Conservation (phyloP, 2,888 invertebrate species). For the Petrophora chlorosata region DNA sequence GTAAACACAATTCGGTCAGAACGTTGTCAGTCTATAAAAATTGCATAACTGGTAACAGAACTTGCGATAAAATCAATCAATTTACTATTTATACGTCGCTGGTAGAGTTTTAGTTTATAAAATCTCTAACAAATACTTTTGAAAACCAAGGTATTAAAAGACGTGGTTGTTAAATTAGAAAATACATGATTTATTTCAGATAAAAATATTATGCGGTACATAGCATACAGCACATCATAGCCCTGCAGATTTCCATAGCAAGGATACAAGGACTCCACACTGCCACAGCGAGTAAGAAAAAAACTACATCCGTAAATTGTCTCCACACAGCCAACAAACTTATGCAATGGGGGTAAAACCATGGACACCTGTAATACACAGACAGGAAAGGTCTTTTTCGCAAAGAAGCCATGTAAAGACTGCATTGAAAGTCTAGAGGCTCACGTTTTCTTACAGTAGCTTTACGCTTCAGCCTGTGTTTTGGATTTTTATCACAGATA, state of each 20-base stretch:
- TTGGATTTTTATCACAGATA: conserved; percentile 38
- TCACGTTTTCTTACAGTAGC: conserved; percentile 15
- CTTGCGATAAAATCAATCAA: no score
- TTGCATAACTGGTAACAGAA: no score
- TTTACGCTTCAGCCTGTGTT: conserved; percentile 28
- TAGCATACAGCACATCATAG: conserved; percentile 28
- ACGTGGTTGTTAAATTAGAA: background rate
- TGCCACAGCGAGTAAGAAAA: conserved; percentile 54
- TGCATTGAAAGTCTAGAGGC: conserved; percentile 45
- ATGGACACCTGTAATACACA: conserved; percentile 51
- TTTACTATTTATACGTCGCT: no score
- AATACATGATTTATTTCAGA: background rate
- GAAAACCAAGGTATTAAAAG: no score
- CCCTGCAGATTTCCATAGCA: conserved; percentile 47
- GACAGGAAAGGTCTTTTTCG: conserved; percentile 49
- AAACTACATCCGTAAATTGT: conserved; percentile 48
- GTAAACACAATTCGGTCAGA: no score
- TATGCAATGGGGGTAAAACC: conserved; percentile 59
- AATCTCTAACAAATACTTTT: no score
- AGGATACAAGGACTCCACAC: conserved; percentile 65
- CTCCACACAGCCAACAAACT: conserved; percentile 46
- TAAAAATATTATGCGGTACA: conserved; percentile 6
- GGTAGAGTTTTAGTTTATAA: no score
- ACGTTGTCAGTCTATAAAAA: no score
- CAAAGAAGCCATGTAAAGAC: conserved; percentile 51